phyloP scores from a whole-genome alignment of 2,888 invertebrate species.

The Acanthosepion lycidas region DNA sequence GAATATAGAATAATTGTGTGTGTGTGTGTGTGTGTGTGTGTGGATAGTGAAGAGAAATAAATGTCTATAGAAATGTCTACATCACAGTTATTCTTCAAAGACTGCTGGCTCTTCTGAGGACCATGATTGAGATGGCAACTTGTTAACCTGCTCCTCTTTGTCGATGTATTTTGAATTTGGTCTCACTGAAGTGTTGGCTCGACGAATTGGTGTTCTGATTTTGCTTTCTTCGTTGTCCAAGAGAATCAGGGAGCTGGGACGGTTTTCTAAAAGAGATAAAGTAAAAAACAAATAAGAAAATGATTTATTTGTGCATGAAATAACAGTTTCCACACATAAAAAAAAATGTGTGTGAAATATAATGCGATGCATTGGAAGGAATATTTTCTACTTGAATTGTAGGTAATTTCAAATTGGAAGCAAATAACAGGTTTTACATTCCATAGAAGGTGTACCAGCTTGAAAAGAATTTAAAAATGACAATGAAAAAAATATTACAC shows the following conservation, averaged over 20 bases:
- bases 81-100: neutral
- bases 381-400: no score
- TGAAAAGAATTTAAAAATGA: no score
- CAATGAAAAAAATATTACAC: no score
- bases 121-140: neutral
- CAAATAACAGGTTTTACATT: no score
- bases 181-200: neutral
- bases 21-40: no score
- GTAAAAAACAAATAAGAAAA: neutral
- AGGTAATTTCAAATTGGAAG: no score
- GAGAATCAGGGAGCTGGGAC: conserved; percentile 13
- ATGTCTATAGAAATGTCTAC: neutral
- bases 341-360: no score
- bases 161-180: neutral
- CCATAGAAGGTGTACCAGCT: no score
- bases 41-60: neutral
- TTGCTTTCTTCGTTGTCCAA: conserved; percentile 3
- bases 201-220: neutral
- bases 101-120: neutral
- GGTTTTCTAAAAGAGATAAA: neutral
- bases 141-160: neutral
- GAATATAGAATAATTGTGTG: no score
- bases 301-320: neutral
- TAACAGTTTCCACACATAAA: no score
- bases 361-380: no score